A percentile compares a stretch with the other conserved stretches of the same genome.
phyloP scores from a whole-genome alignment of 2,113 vertebrate genomes.

The Trinectes maculatus region DNA sequence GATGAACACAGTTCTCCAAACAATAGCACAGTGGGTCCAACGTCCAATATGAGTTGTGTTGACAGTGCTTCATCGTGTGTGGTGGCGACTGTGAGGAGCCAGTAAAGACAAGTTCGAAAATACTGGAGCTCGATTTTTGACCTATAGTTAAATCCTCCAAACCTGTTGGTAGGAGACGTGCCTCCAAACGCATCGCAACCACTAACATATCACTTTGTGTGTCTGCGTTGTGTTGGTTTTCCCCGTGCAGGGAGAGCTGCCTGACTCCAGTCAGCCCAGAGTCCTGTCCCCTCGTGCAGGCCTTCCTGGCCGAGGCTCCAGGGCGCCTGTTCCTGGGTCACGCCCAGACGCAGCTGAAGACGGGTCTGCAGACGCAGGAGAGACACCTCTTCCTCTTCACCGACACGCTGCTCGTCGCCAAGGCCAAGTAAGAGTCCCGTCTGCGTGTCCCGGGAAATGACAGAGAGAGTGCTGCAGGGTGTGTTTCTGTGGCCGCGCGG shows the following conservation, averaged over 20 bases:
- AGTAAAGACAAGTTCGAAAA: no score
- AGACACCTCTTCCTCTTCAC: constrained; percentile 93
- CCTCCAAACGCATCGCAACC: constrained; percentile 8
- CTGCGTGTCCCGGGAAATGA: constrained; percentile 8
- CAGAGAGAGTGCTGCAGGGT: neutral
- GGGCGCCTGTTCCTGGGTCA: constrained; percentile 86
- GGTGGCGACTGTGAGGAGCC: neutral
- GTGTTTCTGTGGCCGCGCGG: constrained; percentile 25
- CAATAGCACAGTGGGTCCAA: neutral
- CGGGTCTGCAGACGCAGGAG: constrained; percentile 92
- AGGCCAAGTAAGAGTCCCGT: constrained; percentile 89
- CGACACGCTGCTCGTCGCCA: constrained; percentile 91
- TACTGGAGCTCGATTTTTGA: neutral
- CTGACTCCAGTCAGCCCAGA: constrained; percentile 87
- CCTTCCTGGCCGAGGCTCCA: constrained; percentile 82
- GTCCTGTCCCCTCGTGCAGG: constrained; percentile 88
- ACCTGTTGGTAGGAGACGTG: constrained; percentile 2
- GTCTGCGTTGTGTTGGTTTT: constrained; percentile 17
- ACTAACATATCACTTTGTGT: constrained; percentile 1
- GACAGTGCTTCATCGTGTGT: neutral
- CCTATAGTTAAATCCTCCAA: constrained; percentile 5
- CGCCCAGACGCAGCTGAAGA: constrained; percentile 88
- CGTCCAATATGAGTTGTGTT: constrained; percentile 11
- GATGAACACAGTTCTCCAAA: neutral
- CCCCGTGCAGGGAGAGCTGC: constrained; percentile 84